These are phyloP conservation scores for Oryzias woworae DNA, from an alignment of 2,113 vertebrate species.

Conservation along the genomic window DNA sequence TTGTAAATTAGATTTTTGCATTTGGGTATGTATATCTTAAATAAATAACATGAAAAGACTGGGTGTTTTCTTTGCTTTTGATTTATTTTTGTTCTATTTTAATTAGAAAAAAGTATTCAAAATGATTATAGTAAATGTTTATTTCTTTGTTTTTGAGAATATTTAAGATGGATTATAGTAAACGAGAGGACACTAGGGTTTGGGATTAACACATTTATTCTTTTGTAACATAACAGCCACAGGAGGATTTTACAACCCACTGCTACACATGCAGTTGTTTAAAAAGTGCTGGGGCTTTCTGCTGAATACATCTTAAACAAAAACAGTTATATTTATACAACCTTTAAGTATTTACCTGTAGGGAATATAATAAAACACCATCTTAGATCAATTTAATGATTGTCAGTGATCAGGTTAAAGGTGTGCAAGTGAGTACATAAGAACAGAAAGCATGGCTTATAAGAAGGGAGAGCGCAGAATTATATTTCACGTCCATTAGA, in stretches of 20 bases:
- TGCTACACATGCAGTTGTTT: background rate
- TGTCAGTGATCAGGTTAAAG: slow-evolving; percentile 31
- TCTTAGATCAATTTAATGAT: slow-evolving; percentile 37
- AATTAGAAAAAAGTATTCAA: background rate
- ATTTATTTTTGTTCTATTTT: background rate
- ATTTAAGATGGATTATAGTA: too few species aligned
- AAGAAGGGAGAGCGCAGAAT: too few species aligned
- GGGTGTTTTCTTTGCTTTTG: background rate
- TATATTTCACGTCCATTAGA: too few species aligned
- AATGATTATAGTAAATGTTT: too few species aligned
- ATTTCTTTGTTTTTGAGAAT: background rate
- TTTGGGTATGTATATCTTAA: slow-evolving; percentile 77
- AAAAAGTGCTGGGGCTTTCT: slow-evolving; percentile 7
- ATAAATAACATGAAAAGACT: slow-evolving; percentile 56
- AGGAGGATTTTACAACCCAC: background rate
- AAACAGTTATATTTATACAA: slow-evolving; percentile 11
- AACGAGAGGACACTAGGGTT: too few species aligned
- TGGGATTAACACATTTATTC: too few species aligned
- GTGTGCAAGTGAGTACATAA: too few species aligned
- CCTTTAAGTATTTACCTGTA: slow-evolving; percentile 27
- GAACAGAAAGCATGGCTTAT: too few species aligned
- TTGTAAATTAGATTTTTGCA: slow-evolving; percentile 83
- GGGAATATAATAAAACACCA: slow-evolving; percentile 27
- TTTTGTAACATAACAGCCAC: too few species aligned
- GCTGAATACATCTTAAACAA: slow-evolving; percentile 26